phyloP scores from a whole-genome alignment of 2,113 vertebrate genomes.

The Pithys albifrons region DNA sequence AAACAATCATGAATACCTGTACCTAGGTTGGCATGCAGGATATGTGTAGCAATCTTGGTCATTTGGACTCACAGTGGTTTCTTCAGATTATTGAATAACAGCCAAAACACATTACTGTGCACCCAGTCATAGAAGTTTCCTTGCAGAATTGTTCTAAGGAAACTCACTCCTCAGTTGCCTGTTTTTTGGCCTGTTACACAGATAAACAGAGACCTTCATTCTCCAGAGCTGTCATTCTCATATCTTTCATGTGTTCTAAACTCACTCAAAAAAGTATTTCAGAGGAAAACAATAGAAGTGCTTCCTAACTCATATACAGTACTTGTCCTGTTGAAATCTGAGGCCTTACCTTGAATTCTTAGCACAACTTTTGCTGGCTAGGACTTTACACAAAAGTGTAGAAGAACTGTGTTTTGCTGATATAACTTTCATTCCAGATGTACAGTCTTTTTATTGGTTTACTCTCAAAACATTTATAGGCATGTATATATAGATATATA shows the following conservation, averaged over 20 bases:
- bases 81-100: background rate
- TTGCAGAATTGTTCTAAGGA: background rate
- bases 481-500: background rate
- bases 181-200: background rate
- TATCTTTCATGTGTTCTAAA: conserved; percentile 20
- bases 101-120: background rate
- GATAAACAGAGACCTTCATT: conserved; percentile 14
- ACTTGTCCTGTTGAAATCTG: conserved; percentile 29
- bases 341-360: background rate
- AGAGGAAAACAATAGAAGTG: background rate
- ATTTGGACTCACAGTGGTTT: background rate
- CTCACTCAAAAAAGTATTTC: background rate
- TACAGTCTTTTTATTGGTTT: background rate
- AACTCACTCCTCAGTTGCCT: background rate
- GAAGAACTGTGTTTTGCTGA: background rate
- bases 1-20: rapidly evolving
- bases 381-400: background rate
- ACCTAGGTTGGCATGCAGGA: background rate
- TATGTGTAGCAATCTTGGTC: background rate
- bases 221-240: background rate
- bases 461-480: background rate
- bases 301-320: background rate
- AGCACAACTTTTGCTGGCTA: background rate
- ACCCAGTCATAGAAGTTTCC: background rate
- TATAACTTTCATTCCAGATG: background rate